Base-by-base conservation (phyloP, 2,113 vertebrate genomes). In the Mirounga angustirostris region DNA sequence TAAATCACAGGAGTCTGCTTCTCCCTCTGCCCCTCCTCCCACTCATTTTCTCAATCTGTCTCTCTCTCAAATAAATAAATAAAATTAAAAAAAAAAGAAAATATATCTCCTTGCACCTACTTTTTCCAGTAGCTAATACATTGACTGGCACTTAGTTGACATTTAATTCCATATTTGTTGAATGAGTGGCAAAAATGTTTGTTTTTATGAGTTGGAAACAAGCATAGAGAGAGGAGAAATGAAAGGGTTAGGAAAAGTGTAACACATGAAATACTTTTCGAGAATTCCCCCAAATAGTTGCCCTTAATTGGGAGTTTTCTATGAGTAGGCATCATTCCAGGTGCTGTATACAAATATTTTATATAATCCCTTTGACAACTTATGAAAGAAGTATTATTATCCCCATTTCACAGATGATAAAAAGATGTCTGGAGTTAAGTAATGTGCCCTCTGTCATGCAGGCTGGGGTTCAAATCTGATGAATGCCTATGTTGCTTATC, bases 91-190 rank as follows among this genome's bases (percentile, higher is more conserved):
- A 65, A 26, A 14, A 15, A 65, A 65, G 63, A 65, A 59, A 14
- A 21, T 33, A 8, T 30, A 4, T 86, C 71, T 74, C 7, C 59
- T 13, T 36, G n/a, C 21, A 73, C 50, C 28, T 28, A 14, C 22
- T 82, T 73, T 43, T 56, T 14, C 21, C 24, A 30, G 26, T 21
- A 79, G n/a, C 52, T 84, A 58, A 69, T 28, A 94, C 21, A 61
- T 24, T 54, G 36, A 26, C 71, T 76, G 74, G 40, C 30, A 73
- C 36, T 58, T 74, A 14, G 4, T 18, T 65, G 78, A 94, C 26
- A 93, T 63, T 93, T 50, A 89, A 78, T 73, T 84, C 54, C 24
- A 36, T 78, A 90, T 84, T 78, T 85, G 8, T 69, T 86, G n/a
- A 91, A 95, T 28, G n/a, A 33, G 5, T 84, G 28, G 21, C 28